phyloP scores from a whole-genome alignment of 2,113 vertebrate species.

The Corvus hawaiiensis region DNA sequence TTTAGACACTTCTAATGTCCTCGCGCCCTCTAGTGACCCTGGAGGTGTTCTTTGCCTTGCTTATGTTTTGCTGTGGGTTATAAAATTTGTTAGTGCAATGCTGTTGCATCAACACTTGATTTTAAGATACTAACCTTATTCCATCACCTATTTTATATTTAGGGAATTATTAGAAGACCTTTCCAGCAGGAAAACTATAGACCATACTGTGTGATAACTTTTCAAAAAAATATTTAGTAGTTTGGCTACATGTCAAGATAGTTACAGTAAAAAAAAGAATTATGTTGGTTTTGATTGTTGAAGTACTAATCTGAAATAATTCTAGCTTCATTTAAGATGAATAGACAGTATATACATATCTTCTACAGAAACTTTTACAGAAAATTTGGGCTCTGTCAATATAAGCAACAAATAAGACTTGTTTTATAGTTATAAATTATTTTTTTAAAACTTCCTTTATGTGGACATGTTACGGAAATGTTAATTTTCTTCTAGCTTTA shows the following conservation, averaged over 20 bases:
- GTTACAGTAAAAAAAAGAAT: neutral
- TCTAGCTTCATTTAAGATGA: neutral
- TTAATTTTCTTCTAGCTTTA: neutral
- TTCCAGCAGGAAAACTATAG: neutral
- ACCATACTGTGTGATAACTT: neutral
- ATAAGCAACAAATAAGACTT: neutral
- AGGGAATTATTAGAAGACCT: neutral
- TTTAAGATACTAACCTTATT: neutral
- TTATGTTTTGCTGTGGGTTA: neutral
- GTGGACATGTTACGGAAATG: neutral
- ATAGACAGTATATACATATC: neutral
- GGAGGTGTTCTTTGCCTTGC: neutral
- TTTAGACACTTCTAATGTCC: neutral
- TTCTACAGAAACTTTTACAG: neutral
- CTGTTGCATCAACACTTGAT: neutral
- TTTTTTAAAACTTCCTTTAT: neutral
- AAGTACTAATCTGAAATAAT: neutral
- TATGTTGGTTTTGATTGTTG: neutral
- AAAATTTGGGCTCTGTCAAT: neutral
- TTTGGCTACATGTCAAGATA: neutral
- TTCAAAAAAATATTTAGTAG: neutral
- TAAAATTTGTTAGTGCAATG: neutral
- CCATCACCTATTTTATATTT: neutral
- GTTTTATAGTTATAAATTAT: neutral
- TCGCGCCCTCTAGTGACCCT: slow-evolving; percentile 14